A percentile compares a stretch with the other conserved stretches of the same genome.
Evolutionary conservation across 2,113 vertebrate species (phyloP).

Genomic region (Motacilla alba): DNA sequence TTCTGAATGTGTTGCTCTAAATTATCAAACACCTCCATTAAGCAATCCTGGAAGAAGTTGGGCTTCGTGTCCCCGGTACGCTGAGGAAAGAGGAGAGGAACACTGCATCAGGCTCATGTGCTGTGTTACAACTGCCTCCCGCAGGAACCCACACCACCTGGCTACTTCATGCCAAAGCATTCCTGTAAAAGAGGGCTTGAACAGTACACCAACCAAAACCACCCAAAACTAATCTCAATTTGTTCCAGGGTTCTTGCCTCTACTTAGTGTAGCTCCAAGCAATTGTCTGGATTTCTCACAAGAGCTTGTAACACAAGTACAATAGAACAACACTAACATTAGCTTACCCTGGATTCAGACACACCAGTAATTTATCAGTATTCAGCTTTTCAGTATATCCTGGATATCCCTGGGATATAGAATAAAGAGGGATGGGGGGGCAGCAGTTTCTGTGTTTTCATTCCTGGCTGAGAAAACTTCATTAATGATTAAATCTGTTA

Average conservation of each 20-base stretch:
- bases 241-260: neutral
- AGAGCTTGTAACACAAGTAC: neutral
- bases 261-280: neutral
- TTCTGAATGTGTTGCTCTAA: constrained; percentile 74
- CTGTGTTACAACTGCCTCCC: neutral
- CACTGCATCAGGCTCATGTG: neutral
- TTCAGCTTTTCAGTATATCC: neutral
- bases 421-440: neutral
- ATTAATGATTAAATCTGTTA: neutral
- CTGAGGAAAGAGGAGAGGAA: neutral
- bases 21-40: constrained; percentile 75
- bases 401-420: neutral
- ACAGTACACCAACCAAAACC: neutral
- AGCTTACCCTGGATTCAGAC: neutral
- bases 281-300: neutral
- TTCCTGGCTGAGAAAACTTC: neutral
- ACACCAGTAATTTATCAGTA: neutral
- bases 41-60: constrained; percentile 78
- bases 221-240: neutral
- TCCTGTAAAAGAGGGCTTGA: neutral
- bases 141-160: neutral
- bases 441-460: neutral
- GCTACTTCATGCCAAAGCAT: neutral
- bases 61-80: constrained; percentile 72
- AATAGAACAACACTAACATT: neutral